Base-by-base conservation (phyloP, 2,888 invertebrate genomes). In the Drosophila anomelani region DNA sequence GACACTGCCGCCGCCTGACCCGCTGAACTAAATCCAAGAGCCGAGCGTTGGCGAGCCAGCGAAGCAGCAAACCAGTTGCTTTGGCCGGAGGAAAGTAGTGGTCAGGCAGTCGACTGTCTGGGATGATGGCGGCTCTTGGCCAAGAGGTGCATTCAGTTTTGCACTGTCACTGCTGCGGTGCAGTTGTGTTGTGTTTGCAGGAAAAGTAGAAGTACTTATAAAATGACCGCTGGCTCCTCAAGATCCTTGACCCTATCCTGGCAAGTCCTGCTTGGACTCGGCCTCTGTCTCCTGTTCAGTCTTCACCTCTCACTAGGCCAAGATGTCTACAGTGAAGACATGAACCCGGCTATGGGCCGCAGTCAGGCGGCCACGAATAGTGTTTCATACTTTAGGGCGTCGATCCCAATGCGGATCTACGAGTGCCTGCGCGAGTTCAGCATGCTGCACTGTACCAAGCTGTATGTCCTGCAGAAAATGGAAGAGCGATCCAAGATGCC, bases 401-500 rank as follows among this genome's bases (percentile, higher is more conserved):
- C 92, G 20, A 91, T 92, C 60, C 92, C 93, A 4, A 89, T 88
- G 76, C 89, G 92, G 20, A 89, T 93, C 41, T 91, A 92, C 44
- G 91, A 92, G 60, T 93, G 93, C 61, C 85, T 93, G 34, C 81
- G 89, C 10, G 89, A 86, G 36, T 88, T 87, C 26, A 94, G 93
- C 53, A 91, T 94, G 8, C 71, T 93, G 66, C 94, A 94, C 90
- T 95, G 95, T 89, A 88, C 94, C 55, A 94, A 93, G 86, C 93
- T 94, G n/a, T 93, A 94, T 63, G 93, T 94, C 53, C 90, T 93
- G 23, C 94, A 94, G 92, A 93, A 94, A 49, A 93, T 94, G 88
- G 92, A 92, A 75, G 89, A 86, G 39, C 81, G 82, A n/a, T 75
- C 75, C 12, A 76, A 80, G 43, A 68, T 81, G 58, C 80, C 80